Evolutionary conservation across 2,888 invertebrate genomes (phyloP).

Genomic region (Parthenolecanium corni): DNA sequence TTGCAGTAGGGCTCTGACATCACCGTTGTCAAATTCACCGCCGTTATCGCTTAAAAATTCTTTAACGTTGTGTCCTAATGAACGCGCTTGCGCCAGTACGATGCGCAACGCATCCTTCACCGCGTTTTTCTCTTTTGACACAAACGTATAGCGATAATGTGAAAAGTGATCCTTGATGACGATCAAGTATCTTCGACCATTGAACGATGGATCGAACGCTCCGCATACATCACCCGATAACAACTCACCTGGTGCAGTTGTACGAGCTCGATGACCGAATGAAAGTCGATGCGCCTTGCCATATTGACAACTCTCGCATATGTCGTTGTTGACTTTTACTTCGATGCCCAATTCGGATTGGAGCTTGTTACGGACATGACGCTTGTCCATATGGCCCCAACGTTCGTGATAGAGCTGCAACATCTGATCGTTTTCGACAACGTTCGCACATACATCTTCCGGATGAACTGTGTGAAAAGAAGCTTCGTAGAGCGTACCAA

Average conservation of each 20-base stretch:
- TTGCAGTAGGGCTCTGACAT: conserved; percentile 32
- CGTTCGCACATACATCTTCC: neutral
- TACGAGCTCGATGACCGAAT: conserved; percentile 32
- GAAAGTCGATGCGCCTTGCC: conserved; percentile 35
- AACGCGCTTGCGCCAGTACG: conserved; percentile 29
- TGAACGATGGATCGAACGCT: conserved; percentile 33
- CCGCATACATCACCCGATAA: conserved; percentile 35
- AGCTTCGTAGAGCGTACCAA: neutral
- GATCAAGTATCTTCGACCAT: conserved; percentile 33
- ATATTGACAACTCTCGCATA: conserved; percentile 35
- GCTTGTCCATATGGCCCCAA: conserved; percentile 37
- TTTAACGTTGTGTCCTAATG: conserved; percentile 31
- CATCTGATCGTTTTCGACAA: neutral
- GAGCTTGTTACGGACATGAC: conserved; percentile 35
- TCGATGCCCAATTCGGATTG: conserved; percentile 34
- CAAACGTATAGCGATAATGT: conserved; percentile 33
- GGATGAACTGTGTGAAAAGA: neutral
- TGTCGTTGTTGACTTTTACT: conserved; percentile 33
- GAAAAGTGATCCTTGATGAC: conserved; percentile 34
- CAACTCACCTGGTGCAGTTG: conserved; percentile 23
- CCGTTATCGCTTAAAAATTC: conserved; percentile 36
- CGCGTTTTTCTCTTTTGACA: conserved; percentile 32
- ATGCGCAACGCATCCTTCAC: conserved; percentile 26
- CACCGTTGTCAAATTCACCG: conserved; percentile 35
- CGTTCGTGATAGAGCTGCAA: conserved; percentile 35